phyloP scores from a whole-genome alignment of 2,113 vertebrate species.

The Channa maculata region DNA sequence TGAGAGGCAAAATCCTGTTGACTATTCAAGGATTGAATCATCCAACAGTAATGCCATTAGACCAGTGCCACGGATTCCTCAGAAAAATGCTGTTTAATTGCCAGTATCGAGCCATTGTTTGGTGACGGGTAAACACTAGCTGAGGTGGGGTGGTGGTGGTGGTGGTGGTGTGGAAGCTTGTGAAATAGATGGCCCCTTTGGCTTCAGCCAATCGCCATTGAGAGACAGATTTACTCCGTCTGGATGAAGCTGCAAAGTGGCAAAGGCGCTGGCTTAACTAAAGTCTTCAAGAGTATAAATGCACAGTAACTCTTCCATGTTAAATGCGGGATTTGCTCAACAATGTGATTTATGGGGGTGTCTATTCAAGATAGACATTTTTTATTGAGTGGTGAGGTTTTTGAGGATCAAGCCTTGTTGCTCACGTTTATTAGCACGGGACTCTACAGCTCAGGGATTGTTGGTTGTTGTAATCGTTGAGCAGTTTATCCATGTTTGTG shows the following conservation, averaged over 20 bases:
- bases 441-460: constrained; percentile 67
- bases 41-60: constrained; percentile 84
- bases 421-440: constrained; percentile 92
- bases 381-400: constrained; percentile 86
- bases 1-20: constrained; percentile 84
- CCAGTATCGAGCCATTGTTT: constrained; percentile 83
- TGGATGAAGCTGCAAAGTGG: constrained; percentile 80
- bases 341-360: constrained; percentile 92
- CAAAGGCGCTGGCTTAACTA: constrained; percentile 95
- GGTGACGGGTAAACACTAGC: constrained; percentile 82
- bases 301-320: constrained; percentile 92
- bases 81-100: constrained; percentile 83
- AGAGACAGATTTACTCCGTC: constrained; percentile 73
- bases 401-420: constrained; percentile 94
- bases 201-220: constrained; percentile 72
- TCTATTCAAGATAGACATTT: constrained; percentile 86
- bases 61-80: constrained; percentile 81
- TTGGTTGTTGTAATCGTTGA: constrained; percentile 67
- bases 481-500: constrained; percentile 74
- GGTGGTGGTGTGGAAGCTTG: constrained; percentile 62
- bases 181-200: constrained; percentile 78
- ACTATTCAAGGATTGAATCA: constrained; percentile 84
- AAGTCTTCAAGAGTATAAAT: constrained; percentile 92
- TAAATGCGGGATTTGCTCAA: constrained; percentile 97
- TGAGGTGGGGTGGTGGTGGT: constrained; percentile 30